Conservation (phyloP, 2,888 invertebrate species). For the Liodrosophila aerea region DNA sequence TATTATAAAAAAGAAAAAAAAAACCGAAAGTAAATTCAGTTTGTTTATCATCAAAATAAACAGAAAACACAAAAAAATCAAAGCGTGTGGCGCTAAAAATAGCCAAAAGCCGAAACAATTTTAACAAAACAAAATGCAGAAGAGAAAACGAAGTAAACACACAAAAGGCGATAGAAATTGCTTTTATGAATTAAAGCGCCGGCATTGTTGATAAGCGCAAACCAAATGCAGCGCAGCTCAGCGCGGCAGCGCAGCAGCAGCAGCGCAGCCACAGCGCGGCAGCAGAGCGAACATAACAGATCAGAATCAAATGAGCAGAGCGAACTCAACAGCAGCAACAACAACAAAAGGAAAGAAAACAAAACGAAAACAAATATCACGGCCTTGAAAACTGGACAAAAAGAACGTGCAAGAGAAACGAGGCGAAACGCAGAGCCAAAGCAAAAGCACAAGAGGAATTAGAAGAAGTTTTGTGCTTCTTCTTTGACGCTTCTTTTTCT, state of each 20-base stretch:
- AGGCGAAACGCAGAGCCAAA: slow-evolving; percentile 14
- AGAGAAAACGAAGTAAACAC: slow-evolving; percentile 8
- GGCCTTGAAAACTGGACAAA: slow-evolving; percentile 66
- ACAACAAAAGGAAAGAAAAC: slow-evolving; percentile 30
- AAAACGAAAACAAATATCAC: slow-evolving; percentile 55
- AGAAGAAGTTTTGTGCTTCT: slow-evolving; percentile 21
- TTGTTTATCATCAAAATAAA: slow-evolving; percentile 48
- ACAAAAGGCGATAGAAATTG: slow-evolving; percentile 27
- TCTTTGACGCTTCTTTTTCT: background rate
- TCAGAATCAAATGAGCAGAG: slow-evolving; percentile 16
- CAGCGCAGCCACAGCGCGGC: background rate
- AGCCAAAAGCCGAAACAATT: slow-evolving; percentile 37
- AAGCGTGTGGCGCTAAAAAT: slow-evolving; percentile 64
- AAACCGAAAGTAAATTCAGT: slow-evolving; percentile 27
- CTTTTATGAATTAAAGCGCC: slow-evolving; percentile 47
- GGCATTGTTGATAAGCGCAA: slow-evolving; percentile 32
- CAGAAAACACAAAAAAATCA: slow-evolving; percentile 25
- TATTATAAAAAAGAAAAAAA: slow-evolving; percentile 34
- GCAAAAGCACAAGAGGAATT: slow-evolving; percentile 41
- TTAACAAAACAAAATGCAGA: slow-evolving; percentile 23
- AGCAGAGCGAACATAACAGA: slow-evolving; percentile 11
- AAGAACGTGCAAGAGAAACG: slow-evolving; percentile 28
- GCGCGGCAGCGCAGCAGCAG: slow-evolving; percentile 9
- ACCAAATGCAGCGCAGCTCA: slow-evolving; percentile 15
- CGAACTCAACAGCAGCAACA: slow-evolving; percentile 14